Percentiles rank a stretch among this genome's conserved stretches.
These are phyloP conservation scores for Drosophila miranda DNA, from an alignment of 1,140 invertebrate species.

Conservation along the genomic window DNA sequence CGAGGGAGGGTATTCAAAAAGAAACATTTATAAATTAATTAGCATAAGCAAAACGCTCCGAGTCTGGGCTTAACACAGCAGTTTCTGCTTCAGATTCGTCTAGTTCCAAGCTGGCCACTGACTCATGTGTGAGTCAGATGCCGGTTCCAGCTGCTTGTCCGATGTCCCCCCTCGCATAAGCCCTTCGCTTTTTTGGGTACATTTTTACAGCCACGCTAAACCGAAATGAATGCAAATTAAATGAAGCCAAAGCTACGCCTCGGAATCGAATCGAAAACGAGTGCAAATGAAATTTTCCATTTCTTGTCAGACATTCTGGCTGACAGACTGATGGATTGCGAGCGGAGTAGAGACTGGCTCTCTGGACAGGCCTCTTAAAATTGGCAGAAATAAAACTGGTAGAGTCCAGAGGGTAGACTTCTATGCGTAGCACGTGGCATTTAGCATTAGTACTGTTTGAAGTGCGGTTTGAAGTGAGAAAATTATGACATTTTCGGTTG, in stretches of 20 bases:
- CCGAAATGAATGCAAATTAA: constrained; percentile 1
- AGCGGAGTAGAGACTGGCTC: too few species aligned
- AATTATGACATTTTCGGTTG: too few species aligned
- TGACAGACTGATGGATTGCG: too few species aligned
- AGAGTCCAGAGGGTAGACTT: too few species aligned
- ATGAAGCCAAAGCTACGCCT: too few species aligned
- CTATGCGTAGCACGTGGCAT: too few species aligned
- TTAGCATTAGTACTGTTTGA: too few species aligned
- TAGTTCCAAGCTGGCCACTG: constrained; percentile 58
- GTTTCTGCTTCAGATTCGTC: constrained; percentile 59
- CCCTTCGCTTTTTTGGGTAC: constrained; percentile 18
- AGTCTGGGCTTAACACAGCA: constrained; percentile 36
- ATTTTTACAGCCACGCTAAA: constrained; percentile 7
- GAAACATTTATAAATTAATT: constrained; percentile 74
- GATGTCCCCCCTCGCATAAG: not conserved
- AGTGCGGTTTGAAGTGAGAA: too few species aligned
- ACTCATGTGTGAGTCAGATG: constrained; percentile 39
- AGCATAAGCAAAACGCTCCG: constrained; percentile 62
- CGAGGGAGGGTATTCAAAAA: constrained; percentile 11
- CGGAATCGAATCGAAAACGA: too few species aligned
- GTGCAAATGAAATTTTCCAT: constrained; percentile 29
- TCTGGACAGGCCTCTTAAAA: too few species aligned
- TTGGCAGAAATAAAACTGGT: too few species aligned
- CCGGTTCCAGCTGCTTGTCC: constrained; percentile 18
- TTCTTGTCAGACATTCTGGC: constrained; percentile 2